phyloP scores from a whole-genome alignment of 2,113 vertebrate species.

The Coryphaenoides rupestris region DNA sequence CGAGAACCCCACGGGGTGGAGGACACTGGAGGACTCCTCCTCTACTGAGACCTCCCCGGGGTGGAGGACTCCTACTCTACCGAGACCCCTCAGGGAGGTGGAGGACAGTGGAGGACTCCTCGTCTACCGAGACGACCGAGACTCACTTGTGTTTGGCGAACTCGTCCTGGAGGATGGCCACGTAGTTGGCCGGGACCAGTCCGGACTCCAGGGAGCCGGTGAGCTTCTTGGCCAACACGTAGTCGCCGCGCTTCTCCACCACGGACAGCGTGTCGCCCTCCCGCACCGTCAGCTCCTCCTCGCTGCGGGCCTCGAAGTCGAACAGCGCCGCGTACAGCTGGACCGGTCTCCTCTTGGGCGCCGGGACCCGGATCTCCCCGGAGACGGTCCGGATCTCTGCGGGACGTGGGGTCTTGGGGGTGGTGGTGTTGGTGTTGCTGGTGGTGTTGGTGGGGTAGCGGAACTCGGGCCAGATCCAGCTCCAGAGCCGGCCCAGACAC shows the following conservation, averaged over 20 bases:
- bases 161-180: constrained; percentile 79
- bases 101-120: too few species aligned
- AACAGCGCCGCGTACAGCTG: constrained; percentile 79
- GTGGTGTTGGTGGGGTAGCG: constrained; percentile 44
- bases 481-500: constrained; percentile 80
- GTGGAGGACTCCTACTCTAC: too few species aligned
- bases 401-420: constrained; percentile 33
- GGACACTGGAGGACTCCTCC: too few species aligned
- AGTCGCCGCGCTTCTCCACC: constrained; percentile 80
- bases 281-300: constrained; percentile 80
- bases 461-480: constrained; percentile 81
- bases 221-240: constrained; percentile 80
- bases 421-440: constrained; percentile 32
- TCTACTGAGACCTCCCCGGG: too few species aligned
- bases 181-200: constrained; percentile 81
- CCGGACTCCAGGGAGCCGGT: constrained; percentile 77
- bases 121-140: not conserved
- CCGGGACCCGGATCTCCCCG: constrained; percentile 65
- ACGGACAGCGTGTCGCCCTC: constrained; percentile 84
- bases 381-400: constrained; percentile 69
- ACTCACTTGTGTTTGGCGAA: constrained; percentile 84
- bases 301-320: constrained; percentile 81
- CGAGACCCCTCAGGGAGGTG: too few species aligned
- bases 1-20: too few species aligned
- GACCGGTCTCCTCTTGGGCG: constrained; percentile 64